Conservation (phyloP, 2,888 invertebrate species). For the Xestia sexstrigata region DNA sequence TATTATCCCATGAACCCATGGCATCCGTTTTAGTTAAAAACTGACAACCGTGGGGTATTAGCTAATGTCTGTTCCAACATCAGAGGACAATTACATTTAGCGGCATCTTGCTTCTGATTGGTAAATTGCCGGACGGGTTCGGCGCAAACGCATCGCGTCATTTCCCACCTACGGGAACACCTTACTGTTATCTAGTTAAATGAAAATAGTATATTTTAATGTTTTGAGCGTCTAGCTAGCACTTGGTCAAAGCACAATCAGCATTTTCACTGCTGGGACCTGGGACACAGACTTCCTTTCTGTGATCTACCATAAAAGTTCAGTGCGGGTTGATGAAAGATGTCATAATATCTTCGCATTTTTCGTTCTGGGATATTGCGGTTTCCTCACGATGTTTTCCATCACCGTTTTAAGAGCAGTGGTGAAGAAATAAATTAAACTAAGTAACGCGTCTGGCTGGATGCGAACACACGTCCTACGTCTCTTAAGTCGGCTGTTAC, state of each 20-base stretch:
- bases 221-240: background rate
- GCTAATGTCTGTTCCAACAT: conserved; percentile 69
- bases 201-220: conserved; percentile 24
- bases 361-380: background rate
- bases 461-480: background rate
- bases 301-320: background rate
- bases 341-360: background rate
- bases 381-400: background rate
- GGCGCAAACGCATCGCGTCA: conserved; percentile 71
- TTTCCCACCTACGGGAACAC: conserved; percentile 74
- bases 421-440: background rate
- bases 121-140: conserved; percentile 87
- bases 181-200: conserved; percentile 18
- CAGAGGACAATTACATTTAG: conserved; percentile 75
- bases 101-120: conserved; percentile 78
- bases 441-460: background rate
- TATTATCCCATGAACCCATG: conserved; percentile 22
- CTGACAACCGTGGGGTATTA: conserved; percentile 60
- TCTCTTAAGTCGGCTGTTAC: background rate
- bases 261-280: background rate
- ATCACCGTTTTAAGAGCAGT: background rate
- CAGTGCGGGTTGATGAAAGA: background rate
- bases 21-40: conserved; percentile 35
- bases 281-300: background rate
- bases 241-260: background rate